phyloP scores from a whole-genome alignment of 2,797 vertebrate species.

The Cryptoprocta ferox region DNA sequence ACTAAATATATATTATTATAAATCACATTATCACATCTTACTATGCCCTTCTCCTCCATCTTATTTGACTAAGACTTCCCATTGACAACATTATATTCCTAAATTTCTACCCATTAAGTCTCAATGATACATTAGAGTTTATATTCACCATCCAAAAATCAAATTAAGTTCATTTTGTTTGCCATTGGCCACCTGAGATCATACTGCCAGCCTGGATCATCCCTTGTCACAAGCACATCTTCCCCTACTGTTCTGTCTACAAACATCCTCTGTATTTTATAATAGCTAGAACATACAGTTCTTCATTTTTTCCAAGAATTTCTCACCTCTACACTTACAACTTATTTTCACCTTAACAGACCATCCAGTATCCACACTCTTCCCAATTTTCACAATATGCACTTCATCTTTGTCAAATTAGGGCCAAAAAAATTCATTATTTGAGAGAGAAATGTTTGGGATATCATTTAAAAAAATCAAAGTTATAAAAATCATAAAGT shows the following conservation, averaged over 20 bases:
- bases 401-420: constrained; percentile 32
- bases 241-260: neutral
- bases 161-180: constrained; percentile 55
- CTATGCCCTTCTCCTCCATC: neutral
- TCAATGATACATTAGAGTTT: neutral
- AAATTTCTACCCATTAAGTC: constrained; percentile 27
- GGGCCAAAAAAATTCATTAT: neutral
- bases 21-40: neutral
- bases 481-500: constrained; percentile 50
- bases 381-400: neutral
- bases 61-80: constrained; percentile 40
- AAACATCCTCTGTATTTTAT: neutral
- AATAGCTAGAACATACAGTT: neutral
- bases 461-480: constrained; percentile 48
- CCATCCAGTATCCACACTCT: neutral
- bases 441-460: constrained; percentile 24
- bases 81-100: neutral
- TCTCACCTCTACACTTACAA: neutral
- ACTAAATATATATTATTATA: neutral
- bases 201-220: constrained; percentile 7
- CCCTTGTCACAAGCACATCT: neutral
- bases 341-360: constrained; percentile 49
- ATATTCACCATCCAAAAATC: constrained; percentile 47
- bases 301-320: constrained; percentile 45
- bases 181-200: neutral